Percentiles rank a stretch among this genome's conserved stretches.
Evolutionary conservation across 2,797 vertebrate genomes (phyloP).

Genomic region (Borostomias antarcticus): DNA sequence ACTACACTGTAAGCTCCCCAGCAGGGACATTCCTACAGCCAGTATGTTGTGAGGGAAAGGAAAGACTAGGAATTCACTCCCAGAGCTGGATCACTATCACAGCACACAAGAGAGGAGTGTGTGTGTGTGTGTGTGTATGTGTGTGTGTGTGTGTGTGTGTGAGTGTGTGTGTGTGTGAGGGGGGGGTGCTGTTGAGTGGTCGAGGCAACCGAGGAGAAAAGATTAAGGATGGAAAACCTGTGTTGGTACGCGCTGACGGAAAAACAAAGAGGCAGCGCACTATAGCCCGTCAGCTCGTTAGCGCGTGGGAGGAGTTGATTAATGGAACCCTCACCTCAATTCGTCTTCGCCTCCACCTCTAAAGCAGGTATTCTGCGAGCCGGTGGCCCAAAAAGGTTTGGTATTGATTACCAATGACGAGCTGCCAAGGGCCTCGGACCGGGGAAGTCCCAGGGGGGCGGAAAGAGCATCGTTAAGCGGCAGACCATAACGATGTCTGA

Average conservation of each 20-base stretch:
- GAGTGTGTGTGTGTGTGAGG: conserved; percentile 5
- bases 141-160: conserved; percentile 4
- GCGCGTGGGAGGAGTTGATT: too few relatives aligned
- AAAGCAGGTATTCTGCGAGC: too few relatives aligned
- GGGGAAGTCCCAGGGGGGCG: too few relatives aligned
- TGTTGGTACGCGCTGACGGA: too few relatives aligned
- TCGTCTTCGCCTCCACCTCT: too few relatives aligned
- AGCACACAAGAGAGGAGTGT: background rate
- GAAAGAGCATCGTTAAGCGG: background rate
- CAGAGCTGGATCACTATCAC: background rate
- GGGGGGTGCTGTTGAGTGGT: too few relatives aligned
- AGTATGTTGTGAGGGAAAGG: background rate
- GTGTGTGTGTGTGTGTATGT: background rate
- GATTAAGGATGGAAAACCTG: too few relatives aligned
- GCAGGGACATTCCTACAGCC: background rate
- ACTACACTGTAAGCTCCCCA: conserved; percentile 5
- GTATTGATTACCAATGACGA: background rate
- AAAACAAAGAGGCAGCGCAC: too few relatives aligned
- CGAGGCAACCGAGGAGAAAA: too few relatives aligned
- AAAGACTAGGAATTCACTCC: background rate
- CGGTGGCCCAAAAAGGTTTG: background rate
- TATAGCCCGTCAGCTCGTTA: too few relatives aligned
- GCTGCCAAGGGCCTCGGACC: too few relatives aligned
- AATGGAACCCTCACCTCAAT: too few relatives aligned
- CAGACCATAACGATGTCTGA: background rate